A percentile compares a stretch with the other conserved stretches of the same genome.
phyloP scores from a whole-genome alignment of 2,113 vertebrate species.

The Rallus limicola region DNA sequence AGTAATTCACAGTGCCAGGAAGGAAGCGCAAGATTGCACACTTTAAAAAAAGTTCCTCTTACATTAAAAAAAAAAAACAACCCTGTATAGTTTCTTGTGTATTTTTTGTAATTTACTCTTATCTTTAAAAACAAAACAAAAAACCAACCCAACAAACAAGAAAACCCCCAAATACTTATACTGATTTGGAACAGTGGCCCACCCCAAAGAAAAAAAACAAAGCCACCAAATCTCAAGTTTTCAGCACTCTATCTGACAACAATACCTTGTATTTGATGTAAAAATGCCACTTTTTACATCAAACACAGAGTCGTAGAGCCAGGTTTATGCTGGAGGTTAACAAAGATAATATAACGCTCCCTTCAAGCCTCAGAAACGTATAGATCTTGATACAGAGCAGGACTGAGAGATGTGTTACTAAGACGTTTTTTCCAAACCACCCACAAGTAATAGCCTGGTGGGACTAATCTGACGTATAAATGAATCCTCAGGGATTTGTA shows the following conservation, averaged over 20 bases:
- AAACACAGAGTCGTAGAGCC: background rate
- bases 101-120: background rate
- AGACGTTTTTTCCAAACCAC: background rate
- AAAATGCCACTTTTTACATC: background rate
- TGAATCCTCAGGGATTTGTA: background rate
- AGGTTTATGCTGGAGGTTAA: background rate
- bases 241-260: background rate
- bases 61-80: background rate
- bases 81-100: background rate
- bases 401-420: background rate
- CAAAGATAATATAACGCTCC: background rate
- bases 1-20: conserved; percentile 38
- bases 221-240: background rate
- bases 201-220: no score
- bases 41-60: background rate
- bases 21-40: conserved; percentile 23
- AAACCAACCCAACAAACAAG: no score
- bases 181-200: no score
- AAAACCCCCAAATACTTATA: no score
- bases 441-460: background rate
- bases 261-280: background rate
- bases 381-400: background rate
- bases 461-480: background rate
- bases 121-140: background rate
- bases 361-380: background rate